Evolutionary conservation across 2,888 invertebrate species (phyloP).

Genomic region (Drosophila paranaensis): DNA sequence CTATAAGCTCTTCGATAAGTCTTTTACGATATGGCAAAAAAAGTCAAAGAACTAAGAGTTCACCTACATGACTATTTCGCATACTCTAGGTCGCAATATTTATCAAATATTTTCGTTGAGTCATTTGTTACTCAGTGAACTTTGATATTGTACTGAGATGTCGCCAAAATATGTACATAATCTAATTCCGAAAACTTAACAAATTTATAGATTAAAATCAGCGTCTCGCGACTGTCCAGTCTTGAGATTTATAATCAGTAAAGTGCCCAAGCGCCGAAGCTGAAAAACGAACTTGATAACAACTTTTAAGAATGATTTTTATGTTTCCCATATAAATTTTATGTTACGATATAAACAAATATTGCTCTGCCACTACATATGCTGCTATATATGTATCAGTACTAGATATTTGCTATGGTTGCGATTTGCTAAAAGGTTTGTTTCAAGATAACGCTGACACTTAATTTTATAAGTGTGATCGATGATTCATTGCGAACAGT

Average conservation of each 20-base stretch:
- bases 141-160: slow-evolving; percentile 25
- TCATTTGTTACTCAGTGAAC: slow-evolving; percentile 25
- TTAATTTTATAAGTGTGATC: background rate
- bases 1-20: slow-evolving; percentile 54
- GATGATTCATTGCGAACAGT: slow-evolving; percentile 36
- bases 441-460: slow-evolving; percentile 24
- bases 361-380: slow-evolving; percentile 20
- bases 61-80: background rate
- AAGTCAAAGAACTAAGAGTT: background rate
- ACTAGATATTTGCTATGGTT: slow-evolving; percentile 36
- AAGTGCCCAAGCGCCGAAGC: slow-evolving; percentile 12
- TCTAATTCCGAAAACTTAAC: slow-evolving; percentile 24
- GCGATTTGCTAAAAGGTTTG: slow-evolving; percentile 9
- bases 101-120: slow-evolving; percentile 13
- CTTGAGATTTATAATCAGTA: slow-evolving; percentile 28
- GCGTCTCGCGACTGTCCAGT: background rate
- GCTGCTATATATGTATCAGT: background rate
- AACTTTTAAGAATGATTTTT: slow-evolving; percentile 36
- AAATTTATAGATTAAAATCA: slow-evolving; percentile 29
- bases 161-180: slow-evolving; percentile 26
- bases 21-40: slow-evolving; percentile 34
- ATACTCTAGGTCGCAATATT: background rate
- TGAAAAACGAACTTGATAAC: slow-evolving; percentile 25
- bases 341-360: slow-evolving; percentile 50
- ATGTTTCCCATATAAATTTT: slow-evolving; percentile 37